Percentiles rank a stretch among this genome's conserved stretches.
These are phyloP conservation scores for Chromobotia macracanthus DNA, from an alignment of 2,797 vertebrate species.

Conservation along the genomic window DNA sequence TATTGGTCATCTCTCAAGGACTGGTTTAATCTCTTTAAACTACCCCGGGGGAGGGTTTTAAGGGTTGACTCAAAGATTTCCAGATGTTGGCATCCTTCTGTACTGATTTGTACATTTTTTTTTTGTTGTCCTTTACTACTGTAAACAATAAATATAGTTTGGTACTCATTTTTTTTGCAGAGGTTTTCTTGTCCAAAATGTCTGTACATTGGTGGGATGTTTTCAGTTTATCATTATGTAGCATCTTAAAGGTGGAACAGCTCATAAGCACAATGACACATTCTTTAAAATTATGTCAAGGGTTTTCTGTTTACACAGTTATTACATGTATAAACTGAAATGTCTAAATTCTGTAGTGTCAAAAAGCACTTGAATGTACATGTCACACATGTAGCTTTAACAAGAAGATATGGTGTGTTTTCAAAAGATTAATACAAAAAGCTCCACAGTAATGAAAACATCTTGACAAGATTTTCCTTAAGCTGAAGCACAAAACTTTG, in stretches of 20 bases:
- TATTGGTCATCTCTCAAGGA: constrained; percentile 31
- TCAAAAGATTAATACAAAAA: constrained; percentile 15
- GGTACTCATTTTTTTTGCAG: constrained; percentile 78
- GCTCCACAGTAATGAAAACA: constrained; percentile 35
- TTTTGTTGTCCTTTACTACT: constrained; percentile 87
- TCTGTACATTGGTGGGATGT: neutral
- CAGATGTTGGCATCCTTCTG: constrained; percentile 79
- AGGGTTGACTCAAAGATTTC: constrained; percentile 67
- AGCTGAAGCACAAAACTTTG: constrained; percentile 16
- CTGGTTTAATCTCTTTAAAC: constrained; percentile 45
- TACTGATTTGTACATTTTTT: constrained; percentile 88
- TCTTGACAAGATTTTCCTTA: neutral
- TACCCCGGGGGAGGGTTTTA: constrained; percentile 56
- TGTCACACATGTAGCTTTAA: constrained; percentile 21
- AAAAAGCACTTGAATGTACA: constrained; percentile 29
- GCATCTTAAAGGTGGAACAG: neutral
- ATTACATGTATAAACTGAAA: constrained; percentile 44
- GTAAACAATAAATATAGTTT: constrained; percentile 92
- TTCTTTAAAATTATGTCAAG: constrained; percentile 41
- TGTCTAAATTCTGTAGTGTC: constrained; percentile 35
- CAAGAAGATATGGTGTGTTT: neutral
- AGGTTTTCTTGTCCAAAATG: neutral
- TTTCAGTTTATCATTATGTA: too few relatives aligned
- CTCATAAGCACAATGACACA: constrained; percentile 4
- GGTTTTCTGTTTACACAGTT: constrained; percentile 46